Conservation (phyloP, 2,888 invertebrate genomes). For the Ypsolopha scabrella region DNA sequence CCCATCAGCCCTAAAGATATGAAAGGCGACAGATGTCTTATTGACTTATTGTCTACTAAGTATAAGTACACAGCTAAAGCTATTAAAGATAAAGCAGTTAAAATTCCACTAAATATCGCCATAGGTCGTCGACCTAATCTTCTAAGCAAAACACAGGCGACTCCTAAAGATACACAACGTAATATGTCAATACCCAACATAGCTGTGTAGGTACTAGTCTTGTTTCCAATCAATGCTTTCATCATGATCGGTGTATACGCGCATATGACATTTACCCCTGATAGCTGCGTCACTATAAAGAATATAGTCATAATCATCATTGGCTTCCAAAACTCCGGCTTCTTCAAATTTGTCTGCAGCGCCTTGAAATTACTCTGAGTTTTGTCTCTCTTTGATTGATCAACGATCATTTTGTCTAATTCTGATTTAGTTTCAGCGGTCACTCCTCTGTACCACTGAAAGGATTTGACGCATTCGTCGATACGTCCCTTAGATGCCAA, state of each 20-base stretch:
- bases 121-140: constrained; percentile 73
- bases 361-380: constrained; percentile 38
- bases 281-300: constrained; percentile 76
- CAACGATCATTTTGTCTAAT: constrained; percentile 58
- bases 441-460: constrained; percentile 72
- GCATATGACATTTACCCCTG: constrained; percentile 78
- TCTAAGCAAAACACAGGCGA: constrained; percentile 72
- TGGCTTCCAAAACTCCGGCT: constrained; percentile 72
- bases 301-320: constrained; percentile 72
- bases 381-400: constrained; percentile 36
- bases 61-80: constrained; percentile 61
- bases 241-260: constrained; percentile 79
- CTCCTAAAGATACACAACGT: constrained; percentile 69
- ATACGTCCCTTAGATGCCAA: constrained; percentile 70
- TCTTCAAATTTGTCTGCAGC: constrained; percentile 46
- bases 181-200: constrained; percentile 76
- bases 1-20: constrained; percentile 65
- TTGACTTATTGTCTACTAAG: constrained; percentile 28
- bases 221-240: constrained; percentile 64
- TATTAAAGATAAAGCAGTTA: constrained; percentile 71
- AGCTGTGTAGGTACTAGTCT: constrained; percentile 70
- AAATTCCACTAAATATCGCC: constrained; percentile 73
- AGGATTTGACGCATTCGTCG: constrained; percentile 69
- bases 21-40: constrained; percentile 34
- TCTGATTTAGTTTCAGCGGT: constrained; percentile 55